Evolutionary conservation across 2,888 invertebrate genomes (phyloP).

Genomic region (Pyrrhia umbra): DNA sequence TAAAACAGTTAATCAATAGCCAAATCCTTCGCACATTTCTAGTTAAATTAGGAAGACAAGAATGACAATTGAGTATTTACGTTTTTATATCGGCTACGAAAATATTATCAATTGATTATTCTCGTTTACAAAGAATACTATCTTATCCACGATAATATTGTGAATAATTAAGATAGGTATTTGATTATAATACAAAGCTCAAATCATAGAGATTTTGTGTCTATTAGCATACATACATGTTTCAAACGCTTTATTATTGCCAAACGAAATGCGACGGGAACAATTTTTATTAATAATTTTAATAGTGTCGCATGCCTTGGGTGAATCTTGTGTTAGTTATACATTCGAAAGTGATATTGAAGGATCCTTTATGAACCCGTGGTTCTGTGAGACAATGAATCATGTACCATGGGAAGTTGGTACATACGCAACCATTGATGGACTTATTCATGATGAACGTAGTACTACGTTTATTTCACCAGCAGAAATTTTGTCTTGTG

Average conservation of each 20-base stretch:
- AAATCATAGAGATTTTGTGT: slow-evolving; percentile 60
- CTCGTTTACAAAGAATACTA: slow-evolving; percentile 63
- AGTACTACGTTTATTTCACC: slow-evolving; percentile 68
- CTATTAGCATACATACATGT: slow-evolving; percentile 61
- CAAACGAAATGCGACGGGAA: slow-evolving; percentile 58
- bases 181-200: slow-evolving; percentile 60
- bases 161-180: slow-evolving; percentile 63
- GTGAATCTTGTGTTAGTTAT: slow-evolving; percentile 71
- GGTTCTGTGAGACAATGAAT: slow-evolving; percentile 52
- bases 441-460: slow-evolving; percentile 59
- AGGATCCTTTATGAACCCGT: slow-evolving; percentile 61
- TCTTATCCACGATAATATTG: slow-evolving; percentile 68
- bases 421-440: slow-evolving; percentile 55
- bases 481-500: slow-evolving; percentile 53
- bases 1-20: background rate
- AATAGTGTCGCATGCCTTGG: slow-evolving; percentile 51
- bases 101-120: slow-evolving; percentile 60
- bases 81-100: slow-evolving; percentile 37
- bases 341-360: slow-evolving; percentile 70
- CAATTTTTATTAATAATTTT: slow-evolving; percentile 53
- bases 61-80: background rate
- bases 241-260: slow-evolving; percentile 39
- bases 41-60: slow-evolving; percentile 1
- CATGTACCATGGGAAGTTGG: slow-evolving; percentile 64
- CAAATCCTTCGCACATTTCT: background rate